Conservation (phyloP, 2,113 vertebrate species). For the Actenoides lindsayi region DNA sequence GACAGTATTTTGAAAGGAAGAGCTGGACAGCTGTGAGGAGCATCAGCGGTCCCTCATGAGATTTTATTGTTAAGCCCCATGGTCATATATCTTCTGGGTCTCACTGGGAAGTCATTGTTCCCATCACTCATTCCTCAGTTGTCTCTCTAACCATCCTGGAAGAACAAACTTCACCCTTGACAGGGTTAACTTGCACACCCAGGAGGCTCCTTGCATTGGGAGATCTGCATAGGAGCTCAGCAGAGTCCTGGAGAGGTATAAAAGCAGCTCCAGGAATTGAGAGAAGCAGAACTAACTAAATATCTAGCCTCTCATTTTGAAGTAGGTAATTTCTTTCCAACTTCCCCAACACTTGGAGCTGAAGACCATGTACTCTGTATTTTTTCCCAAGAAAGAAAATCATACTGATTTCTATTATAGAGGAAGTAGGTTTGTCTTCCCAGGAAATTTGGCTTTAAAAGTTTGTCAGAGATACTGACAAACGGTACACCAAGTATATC, state of each 20-base stretch:
- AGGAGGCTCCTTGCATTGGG: not conserved
- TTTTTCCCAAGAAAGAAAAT: not conserved
- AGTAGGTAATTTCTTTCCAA: not conserved
- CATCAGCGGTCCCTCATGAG: not conserved
- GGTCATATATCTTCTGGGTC: not conserved
- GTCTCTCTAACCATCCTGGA: not conserved
- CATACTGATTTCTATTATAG: not conserved
- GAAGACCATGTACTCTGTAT: not conserved
- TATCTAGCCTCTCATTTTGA: not conserved
- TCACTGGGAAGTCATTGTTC: not conserved
- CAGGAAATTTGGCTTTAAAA: not conserved
- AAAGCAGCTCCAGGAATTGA: not conserved
- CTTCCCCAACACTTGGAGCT: not conserved
- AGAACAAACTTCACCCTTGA: fast-evolving
- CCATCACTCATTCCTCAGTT: not conserved
- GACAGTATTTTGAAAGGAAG: not conserved
- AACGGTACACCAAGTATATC: not conserved
- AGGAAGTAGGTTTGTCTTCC: not conserved
- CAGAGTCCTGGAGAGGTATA: not conserved
- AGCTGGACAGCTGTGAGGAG: not conserved
- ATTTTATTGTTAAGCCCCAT: not conserved
- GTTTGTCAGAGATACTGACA: not conserved
- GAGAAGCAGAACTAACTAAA: not conserved
- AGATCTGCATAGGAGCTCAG: not conserved
- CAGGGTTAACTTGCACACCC: not conserved